Evolutionary conservation across 2,888 invertebrate genomes (phyloP), one percentile per base, ranked within the genome.

Genomic region (Cylloceria caligata): DNA sequence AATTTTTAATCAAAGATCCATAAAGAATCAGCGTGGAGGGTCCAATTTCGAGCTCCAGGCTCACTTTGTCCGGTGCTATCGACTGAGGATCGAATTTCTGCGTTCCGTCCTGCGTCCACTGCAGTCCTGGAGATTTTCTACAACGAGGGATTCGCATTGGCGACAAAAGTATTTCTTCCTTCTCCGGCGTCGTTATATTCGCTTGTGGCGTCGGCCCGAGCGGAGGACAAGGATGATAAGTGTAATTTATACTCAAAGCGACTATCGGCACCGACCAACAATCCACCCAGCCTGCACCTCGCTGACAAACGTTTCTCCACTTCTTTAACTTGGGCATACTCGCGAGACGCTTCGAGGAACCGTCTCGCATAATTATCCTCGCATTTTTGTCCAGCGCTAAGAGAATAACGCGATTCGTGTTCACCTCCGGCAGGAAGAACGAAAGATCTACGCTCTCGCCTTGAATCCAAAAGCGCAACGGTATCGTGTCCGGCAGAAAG

Each of bases 241-340:
- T 95, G 92, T 98, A 99, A 83, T 96, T 95, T 69, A 99, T 97
- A 86, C 97, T 98, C 21, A 99, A 94, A 0, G 98, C 98, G 4
- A 98, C 97, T 83, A 98, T 98, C 0, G 98, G 98, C 5, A 99
- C 98, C 62, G 97, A 97, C 98, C 98, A 98, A 90, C 98, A 98
- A 91, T 99, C 98, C 0, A 99, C 95, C 99, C 99, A 99, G 1
- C 98, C 98, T 77, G 94, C 93, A 1, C 93, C 94, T 84, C 94
- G 94, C 0, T 95, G 95, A 87, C 98, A 98, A 88, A 96, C 95
- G 90, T 97, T 96, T 71, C 98, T 94, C 98, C 98, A 98, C 85
- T 94, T 94, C 95, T 97, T 88, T 93, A 87, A 84, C 85, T 88
- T 71, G 78, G 86, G 76, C 92, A 93, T 92, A 93, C 95, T 95